Evolutionary conservation across 2,888 invertebrate genomes (phyloP).

Genomic region (Lacanobia wlatinum): DNA sequence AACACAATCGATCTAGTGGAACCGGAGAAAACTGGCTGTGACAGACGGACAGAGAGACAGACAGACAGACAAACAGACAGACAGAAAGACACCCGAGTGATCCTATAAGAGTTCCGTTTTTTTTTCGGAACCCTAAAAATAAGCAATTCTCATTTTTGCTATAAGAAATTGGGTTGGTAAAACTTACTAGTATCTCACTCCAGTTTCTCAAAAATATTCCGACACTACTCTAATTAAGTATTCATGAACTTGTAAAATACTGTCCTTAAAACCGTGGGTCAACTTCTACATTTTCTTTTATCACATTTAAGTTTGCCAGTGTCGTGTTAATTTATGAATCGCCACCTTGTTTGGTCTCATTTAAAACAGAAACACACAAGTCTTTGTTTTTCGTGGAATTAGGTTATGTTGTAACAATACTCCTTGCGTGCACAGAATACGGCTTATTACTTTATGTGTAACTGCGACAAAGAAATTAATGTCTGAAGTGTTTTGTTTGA

Average conservation of each 20-base stretch:
- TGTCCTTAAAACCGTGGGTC: neutral
- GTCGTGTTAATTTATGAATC: constrained; percentile 41
- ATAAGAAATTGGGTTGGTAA: no score
- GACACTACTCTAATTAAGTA: neutral
- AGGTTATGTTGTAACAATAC: constrained; percentile 18
- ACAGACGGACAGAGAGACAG: no score
- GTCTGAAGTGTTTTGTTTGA: neutral
- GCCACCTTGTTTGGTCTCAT: constrained; percentile 34
- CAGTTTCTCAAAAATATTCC: neutral
- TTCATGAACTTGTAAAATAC: constrained; percentile 4
- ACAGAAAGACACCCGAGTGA: no score
- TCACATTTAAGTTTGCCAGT: constrained; percentile 6
- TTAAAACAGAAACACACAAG: constrained; percentile 24
- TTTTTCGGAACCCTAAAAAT: no score
- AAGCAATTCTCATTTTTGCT: no score
- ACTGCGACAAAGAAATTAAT: constrained; percentile 9
- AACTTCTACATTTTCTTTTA: neutral
- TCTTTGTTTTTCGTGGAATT: constrained; percentile 45
- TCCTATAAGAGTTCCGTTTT: no score
- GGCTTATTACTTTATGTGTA: neutral
- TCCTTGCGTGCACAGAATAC: constrained; percentile 30
- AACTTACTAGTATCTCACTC: no score
- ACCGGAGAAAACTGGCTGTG: no score
- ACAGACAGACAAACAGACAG: no score
- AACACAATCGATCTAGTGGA: no score